phyloP scores from a whole-genome alignment of 1,140 invertebrate species.

The Nasonia giraulti region DNA sequence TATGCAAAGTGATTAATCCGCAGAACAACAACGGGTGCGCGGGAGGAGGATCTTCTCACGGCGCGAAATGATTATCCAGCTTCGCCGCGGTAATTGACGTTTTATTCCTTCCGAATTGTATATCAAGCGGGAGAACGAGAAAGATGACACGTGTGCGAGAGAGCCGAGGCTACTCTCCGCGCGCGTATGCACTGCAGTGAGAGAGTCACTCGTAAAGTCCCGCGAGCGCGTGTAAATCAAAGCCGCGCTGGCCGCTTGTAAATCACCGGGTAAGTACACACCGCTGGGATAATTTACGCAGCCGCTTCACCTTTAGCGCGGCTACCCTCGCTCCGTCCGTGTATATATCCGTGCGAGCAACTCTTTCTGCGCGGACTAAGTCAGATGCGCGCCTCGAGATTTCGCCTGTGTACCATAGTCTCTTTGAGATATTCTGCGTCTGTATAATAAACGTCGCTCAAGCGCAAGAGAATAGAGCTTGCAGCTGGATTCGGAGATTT shows the following conservation, averaged over 20 bases:
- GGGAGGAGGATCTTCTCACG: background rate
- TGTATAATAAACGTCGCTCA: constrained; percentile 43
- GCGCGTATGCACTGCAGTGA: background rate
- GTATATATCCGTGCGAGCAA: background rate
- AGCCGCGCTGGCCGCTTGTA: constrained; percentile 69
- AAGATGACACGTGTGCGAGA: constrained; percentile 31
- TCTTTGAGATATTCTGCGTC: constrained; percentile 29
- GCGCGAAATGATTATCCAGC: constrained; percentile 36
- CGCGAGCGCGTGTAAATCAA: constrained; percentile 69
- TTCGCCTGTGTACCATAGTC: background rate
- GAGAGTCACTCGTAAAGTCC: constrained; percentile 10
- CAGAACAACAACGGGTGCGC: no score
- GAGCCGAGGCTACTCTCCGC: no score
- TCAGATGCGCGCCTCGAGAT: constrained; percentile 24
- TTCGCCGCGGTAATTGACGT: constrained; percentile 52
- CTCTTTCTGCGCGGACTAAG: background rate
- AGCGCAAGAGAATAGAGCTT: background rate
- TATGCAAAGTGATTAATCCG: no score
- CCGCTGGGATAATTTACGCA: constrained; percentile 72
- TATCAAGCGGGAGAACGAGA: constrained; percentile 31
- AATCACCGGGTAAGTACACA: constrained; percentile 73
- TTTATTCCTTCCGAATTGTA: constrained; percentile 53
- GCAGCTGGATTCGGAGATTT: constrained; percentile 10
- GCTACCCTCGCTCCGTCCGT: constrained; percentile 2
- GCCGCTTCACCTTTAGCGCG: constrained; percentile 61